phyloP scores from a whole-genome alignment of 2,113 vertebrate species.

The Cyanoliseus patagonus region DNA sequence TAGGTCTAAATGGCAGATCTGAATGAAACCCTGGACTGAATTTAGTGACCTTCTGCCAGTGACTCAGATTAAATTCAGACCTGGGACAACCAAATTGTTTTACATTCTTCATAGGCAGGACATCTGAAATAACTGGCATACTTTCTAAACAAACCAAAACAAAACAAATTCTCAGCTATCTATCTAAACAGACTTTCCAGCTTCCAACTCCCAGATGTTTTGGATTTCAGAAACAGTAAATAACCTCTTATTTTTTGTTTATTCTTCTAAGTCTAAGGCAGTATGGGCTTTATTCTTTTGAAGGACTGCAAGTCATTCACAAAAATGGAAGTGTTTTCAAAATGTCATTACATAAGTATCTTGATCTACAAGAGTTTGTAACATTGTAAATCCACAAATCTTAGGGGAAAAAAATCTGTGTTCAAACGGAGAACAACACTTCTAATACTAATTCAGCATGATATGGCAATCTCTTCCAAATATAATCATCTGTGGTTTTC shows the following conservation, averaged over 20 bases:
- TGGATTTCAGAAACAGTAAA: conserved; percentile 46
- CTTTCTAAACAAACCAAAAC: conserved; percentile 42
- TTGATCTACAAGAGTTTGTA: neutral
- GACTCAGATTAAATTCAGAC: conserved; percentile 14
- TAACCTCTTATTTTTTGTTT: neutral
- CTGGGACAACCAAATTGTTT: conserved; percentile 54
- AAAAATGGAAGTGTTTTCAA: conserved; percentile 20
- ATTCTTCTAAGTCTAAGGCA: neutral
- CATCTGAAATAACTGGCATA: conserved; percentile 63
- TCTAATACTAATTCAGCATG: neutral
- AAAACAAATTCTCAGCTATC: conserved; percentile 30
- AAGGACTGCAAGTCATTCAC: conserved; percentile 22
- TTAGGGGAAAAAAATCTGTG: neutral
- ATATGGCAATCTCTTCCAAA: conserved; percentile 6
- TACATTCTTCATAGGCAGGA: conserved; percentile 46
- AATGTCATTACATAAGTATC: neutral
- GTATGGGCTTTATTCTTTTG: neutral
- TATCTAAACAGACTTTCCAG: conserved; percentile 40
- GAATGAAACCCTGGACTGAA: conserved; percentile 22
- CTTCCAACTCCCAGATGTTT: conserved; percentile 55
- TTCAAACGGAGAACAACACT: conserved; percentile 2
- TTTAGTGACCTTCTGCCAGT: conserved; percentile 26
- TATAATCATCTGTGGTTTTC: conserved; percentile 28
- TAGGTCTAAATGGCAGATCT: conserved; percentile 44
- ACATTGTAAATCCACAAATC: neutral